phyloP scores from a whole-genome alignment of 2,888 invertebrate species.

The Aethes cnicana region DNA sequence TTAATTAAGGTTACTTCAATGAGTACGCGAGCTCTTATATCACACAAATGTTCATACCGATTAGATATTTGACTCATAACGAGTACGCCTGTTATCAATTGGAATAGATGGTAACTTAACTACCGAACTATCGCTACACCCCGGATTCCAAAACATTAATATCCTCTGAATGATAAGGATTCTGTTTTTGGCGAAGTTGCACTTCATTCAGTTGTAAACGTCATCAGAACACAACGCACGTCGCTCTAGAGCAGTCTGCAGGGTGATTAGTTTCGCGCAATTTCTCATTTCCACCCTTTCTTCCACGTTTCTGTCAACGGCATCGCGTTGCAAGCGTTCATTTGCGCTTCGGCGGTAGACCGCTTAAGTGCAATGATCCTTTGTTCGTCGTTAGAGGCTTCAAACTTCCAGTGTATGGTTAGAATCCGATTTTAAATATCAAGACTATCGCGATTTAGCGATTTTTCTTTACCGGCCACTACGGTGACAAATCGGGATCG shows the following conservation, averaged over 20 bases:
- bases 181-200: no score
- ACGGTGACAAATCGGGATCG: neutral
- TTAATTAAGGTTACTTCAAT: slow-evolving; percentile 4
- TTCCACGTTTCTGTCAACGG: slow-evolving; percentile 17
- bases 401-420: slow-evolving; percentile 21
- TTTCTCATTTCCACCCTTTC: slow-evolving; percentile 19
- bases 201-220: no score
- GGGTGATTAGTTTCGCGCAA: slow-evolving; percentile 22
- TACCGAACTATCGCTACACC: no score
- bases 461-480: slow-evolving; percentile 5
- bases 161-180: no score
- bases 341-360: slow-evolving; percentile 31
- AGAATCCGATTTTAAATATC: slow-evolving; percentile 13
- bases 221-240: neutral
- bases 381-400: slow-evolving; percentile 41
- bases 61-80: no score
- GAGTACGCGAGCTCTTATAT: neutral
- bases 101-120: no score
- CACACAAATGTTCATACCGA: neutral
- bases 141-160: no score
- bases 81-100: no score
- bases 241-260: slow-evolving; percentile 1
- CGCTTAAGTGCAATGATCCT: slow-evolving; percentile 41
- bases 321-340: slow-evolving; percentile 17
- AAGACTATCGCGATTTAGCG: slow-evolving; percentile 13